Evolutionary conservation across 2,888 invertebrate genomes (phyloP).

Genomic region (Nemurella pictetii): DNA sequence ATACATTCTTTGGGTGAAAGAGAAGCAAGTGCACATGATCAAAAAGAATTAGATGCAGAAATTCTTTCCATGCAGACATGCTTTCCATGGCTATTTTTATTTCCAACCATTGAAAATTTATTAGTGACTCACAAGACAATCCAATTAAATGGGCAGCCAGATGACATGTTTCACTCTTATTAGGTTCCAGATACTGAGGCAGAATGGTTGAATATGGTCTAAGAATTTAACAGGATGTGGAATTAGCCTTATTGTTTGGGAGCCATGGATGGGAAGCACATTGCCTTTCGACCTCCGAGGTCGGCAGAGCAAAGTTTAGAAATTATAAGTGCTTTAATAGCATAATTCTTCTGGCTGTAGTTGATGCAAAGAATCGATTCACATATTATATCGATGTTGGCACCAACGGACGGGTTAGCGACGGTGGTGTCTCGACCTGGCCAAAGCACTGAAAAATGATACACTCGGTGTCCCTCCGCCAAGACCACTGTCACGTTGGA

Average conservation of each 20-base stretch:
- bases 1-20: not conserved
- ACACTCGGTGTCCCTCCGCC: conserved; percentile 20
- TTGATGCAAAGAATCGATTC: conserved; percentile 30
- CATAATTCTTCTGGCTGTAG: conserved; percentile 28
- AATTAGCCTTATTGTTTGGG: conserved; percentile 31
- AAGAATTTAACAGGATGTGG: conserved; percentile 24
- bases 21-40: not conserved
- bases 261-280: conserved; percentile 33
- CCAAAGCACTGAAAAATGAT: not conserved
- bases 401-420: conserved; percentile 26
- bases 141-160: not conserved
- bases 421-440: conserved; percentile 29
- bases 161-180: not conserved
- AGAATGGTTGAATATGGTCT: conserved; percentile 23
- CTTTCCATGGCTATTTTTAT: no score
- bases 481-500: not conserved
- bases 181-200: not conserved
- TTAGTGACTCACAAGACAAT: no score
- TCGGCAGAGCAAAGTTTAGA: conserved; percentile 4
- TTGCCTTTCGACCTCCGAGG: conserved; percentile 4
- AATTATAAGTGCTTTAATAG: conserved; percentile 31
- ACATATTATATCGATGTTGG: conserved; percentile 26
- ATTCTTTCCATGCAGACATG: no score
- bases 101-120: no score
- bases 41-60: not conserved